Evolutionary conservation across 2,113 vertebrate genomes (phyloP).

Genomic region (Antennarius striatus): DNA sequence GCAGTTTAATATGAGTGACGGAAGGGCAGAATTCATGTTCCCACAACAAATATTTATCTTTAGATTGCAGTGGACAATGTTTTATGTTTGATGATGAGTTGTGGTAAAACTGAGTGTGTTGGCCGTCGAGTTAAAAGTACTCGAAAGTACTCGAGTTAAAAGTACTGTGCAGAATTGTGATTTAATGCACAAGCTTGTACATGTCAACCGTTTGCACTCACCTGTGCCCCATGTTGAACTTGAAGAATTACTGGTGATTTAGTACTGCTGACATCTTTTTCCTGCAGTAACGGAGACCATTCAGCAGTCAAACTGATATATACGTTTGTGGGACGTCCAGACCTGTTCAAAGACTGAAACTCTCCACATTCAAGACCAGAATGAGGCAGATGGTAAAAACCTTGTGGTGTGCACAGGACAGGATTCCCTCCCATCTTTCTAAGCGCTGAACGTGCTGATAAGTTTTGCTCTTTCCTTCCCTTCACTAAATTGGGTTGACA

Average conservation of each 20-base stretch:
- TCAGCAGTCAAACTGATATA: slow-evolving; percentile 15
- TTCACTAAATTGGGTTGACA: background rate
- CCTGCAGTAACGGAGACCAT: background rate
- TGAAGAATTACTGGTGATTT: slow-evolving; percentile 32
- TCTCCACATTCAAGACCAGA: background rate
- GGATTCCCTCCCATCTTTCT: slow-evolving; percentile 30
- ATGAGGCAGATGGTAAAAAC: background rate
- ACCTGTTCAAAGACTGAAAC: background rate
- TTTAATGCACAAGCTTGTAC: slow-evolving; percentile 37
- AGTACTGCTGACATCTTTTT: slow-evolving; percentile 15
- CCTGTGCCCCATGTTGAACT: slow-evolving; percentile 1
- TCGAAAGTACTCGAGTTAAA: slow-evolving; percentile 19
- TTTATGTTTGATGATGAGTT: too few relatives aligned
- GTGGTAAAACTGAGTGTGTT: slow-evolving; percentile 12
- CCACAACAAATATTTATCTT: too few relatives aligned
- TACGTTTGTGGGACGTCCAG: slow-evolving; percentile 3
- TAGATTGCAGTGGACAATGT: too few relatives aligned
- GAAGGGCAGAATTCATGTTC: too few relatives aligned
- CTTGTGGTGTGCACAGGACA: slow-evolving; percentile 8
- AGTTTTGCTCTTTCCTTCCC: slow-evolving; percentile 20
- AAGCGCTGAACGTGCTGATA: background rate
- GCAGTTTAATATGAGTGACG: too few relatives aligned
- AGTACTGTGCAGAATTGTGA: slow-evolving; percentile 8
- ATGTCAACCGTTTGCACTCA: background rate
- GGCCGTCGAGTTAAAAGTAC: slow-evolving; percentile 11